These are phyloP conservation scores for Ectemnius cavifrons DNA, from an alignment of 2,888 invertebrate species.

Conservation along the genomic window DNA sequence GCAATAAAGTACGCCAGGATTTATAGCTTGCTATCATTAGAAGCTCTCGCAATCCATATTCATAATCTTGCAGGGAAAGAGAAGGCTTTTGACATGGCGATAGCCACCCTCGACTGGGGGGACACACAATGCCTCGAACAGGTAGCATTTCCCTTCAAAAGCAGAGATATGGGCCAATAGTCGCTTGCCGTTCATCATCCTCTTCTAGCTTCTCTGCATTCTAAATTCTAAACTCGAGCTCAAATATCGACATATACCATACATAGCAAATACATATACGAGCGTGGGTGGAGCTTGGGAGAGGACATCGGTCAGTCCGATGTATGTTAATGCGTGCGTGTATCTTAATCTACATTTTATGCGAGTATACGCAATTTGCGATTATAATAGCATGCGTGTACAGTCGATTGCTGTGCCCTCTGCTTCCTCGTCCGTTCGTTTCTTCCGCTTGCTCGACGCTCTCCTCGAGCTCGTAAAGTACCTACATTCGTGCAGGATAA, in stretches of 20 bases:
- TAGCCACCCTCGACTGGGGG: too few relatives aligned
- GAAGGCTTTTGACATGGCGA: not conserved
- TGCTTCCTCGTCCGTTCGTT: not conserved
- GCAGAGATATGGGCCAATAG: not conserved
- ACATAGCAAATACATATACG: too few relatives aligned
- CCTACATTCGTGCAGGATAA: too few relatives aligned
- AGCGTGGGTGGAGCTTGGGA: too few relatives aligned
- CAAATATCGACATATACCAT: slow-evolving; percentile 29
- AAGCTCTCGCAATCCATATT: not conserved
- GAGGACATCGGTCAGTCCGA: slow-evolving; percentile 49
- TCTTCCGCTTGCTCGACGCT: not conserved
- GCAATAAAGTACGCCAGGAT: not conserved
- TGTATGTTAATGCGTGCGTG: slow-evolving; percentile 57
- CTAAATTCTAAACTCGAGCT: not conserved
- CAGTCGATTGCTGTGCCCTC: not conserved
- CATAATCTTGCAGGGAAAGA: not conserved
- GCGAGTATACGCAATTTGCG: slow-evolving; percentile 56
- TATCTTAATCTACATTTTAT: slow-evolving; percentile 65
- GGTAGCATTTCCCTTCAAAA: too few relatives aligned
- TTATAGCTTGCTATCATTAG: not conserved
- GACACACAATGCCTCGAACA: too few relatives aligned
- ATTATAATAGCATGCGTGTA: slow-evolving; percentile 57
- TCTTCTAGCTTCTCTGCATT: too few relatives aligned
- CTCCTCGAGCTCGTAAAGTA: not conserved
- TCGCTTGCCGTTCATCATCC: not conserved